Base-by-base conservation (phyloP, 2,888 invertebrate genomes). In the Amblyjoppa fuscipennis region DNA sequence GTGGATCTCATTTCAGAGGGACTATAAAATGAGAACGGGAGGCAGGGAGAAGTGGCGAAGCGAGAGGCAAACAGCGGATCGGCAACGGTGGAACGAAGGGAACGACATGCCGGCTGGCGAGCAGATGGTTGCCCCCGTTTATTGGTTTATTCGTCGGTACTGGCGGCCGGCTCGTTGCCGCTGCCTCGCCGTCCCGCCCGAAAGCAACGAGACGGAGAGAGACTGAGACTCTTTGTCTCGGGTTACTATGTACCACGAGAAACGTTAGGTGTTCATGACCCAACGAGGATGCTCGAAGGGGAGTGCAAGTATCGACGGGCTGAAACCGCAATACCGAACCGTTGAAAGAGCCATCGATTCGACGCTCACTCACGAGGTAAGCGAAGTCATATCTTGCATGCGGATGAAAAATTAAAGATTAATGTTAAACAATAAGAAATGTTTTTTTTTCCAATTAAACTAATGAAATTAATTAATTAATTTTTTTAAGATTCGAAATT, bases 101-200 rank as follows among this genome's bases (percentile, higher is more conserved):
- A 85, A 87, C 91, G 89, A 90, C 89, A 91, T 92, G 92, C 93
- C 93, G 93, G 93, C 93, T 93, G 94, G 92, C 91, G 90, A 93
- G 93, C 94, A 94, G 94, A 94, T 94, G 94, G 93, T 93, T 92
- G 93, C 92, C 90, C 87, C 90, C 93, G 93, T 93, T 94, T 94
- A 94, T 94, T 94, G 94, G 94, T 94, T 93, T 93, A 93, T 93
- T 94, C 93, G 93, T 91, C 89, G 90, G 86, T 90, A 91, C 91
- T 91, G 88, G 91, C 92, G 90, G 90, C 90, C 89, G 88, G 90
- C 77, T 83, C 64, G 61, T 61, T 80, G 20, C 77, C 28, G 68
- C 77, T 68, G 77, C n/a, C n/a, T n/a, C 41, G 53, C 51, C 56
- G 74, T 74, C 83, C 77, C 77, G 59, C 69, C 83, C 83, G 83